These are phyloP conservation scores for Prunella fulvescens DNA, from an alignment of 2,113 vertebrate genomes.

Conservation along the genomic window DNA sequence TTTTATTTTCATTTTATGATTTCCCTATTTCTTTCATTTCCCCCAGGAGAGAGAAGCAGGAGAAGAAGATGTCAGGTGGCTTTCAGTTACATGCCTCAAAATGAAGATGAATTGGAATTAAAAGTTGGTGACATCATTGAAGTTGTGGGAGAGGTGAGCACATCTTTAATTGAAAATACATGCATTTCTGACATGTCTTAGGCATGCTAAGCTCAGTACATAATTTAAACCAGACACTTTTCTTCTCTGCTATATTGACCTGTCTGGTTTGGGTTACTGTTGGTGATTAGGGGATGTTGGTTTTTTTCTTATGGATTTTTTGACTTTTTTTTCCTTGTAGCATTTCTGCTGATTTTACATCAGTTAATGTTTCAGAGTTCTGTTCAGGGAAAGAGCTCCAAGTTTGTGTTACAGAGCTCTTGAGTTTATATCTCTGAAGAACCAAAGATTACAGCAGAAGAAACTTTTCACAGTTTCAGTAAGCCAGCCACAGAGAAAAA, in stretches of 20 bases:
- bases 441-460: neutral
- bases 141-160: conserved; percentile 88
- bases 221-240: neutral
- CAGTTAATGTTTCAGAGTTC: neutral
- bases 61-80: conserved; percentile 93
- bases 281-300: neutral
- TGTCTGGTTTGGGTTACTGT: neutral
- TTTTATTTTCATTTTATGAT: neutral
- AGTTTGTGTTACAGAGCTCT: neutral
- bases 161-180: neutral
- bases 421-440: neutral
- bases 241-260: neutral
- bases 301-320: neutral
- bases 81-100: conserved; percentile 96
- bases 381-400: neutral
- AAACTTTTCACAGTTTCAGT: neutral
- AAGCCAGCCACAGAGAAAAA: neutral
- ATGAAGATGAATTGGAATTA: conserved; percentile 94
- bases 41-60: conserved; percentile 85
- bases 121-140: conserved; percentile 97
- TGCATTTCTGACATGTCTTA: neutral
- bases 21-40: neutral
- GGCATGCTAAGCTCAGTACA: neutral
- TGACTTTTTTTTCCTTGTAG: neutral
- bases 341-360: neutral